Conservation (phyloP, 2,113 vertebrate genomes). For the Siniperca chuatsi region DNA sequence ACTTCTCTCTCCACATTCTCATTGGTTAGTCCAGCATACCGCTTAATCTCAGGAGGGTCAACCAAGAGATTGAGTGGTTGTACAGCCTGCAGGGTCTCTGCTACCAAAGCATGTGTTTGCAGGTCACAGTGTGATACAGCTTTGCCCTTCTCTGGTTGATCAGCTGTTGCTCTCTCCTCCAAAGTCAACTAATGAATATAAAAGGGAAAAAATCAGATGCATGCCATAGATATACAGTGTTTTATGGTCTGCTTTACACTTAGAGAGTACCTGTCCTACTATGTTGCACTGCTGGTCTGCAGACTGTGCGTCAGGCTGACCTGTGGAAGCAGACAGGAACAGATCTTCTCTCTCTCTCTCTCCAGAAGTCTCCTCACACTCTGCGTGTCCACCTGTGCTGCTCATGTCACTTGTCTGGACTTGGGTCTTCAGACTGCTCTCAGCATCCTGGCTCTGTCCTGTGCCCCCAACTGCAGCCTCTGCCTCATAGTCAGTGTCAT, state of each 20-base stretch:
- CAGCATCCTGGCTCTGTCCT: slow-evolving; percentile 7
- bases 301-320: slow-evolving; percentile 8
- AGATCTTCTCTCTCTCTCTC: slow-evolving; percentile 24
- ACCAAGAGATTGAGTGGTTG: not conserved
- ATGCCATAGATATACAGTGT: not conserved
- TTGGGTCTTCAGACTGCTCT: not conserved
- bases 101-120: not conserved
- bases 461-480: not conserved
- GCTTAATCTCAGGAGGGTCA: slow-evolving; percentile 17
- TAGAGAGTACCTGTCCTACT: slow-evolving; percentile 42
- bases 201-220: not conserved
- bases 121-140: slow-evolving; percentile 9
- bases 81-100: slow-evolving; percentile 14
- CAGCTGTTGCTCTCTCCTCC: not conserved
- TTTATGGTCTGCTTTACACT: not conserved
- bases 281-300: slow-evolving; percentile 33
- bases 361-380: slow-evolving; percentile 17
- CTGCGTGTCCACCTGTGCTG: slow-evolving; percentile 10
- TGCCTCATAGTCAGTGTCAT: slow-evolving; percentile 12
- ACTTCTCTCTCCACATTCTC: slow-evolving; percentile 14
- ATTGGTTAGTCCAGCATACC: not conserved
- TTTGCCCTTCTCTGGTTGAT: slow-evolving; percentile 19
- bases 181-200: slow-evolving; percentile 14
- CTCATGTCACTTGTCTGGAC: not conserved
- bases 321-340: not conserved